Base-by-base conservation (phyloP, 2,888 invertebrate genomes). In the Drosophila subsilvestris region DNA sequence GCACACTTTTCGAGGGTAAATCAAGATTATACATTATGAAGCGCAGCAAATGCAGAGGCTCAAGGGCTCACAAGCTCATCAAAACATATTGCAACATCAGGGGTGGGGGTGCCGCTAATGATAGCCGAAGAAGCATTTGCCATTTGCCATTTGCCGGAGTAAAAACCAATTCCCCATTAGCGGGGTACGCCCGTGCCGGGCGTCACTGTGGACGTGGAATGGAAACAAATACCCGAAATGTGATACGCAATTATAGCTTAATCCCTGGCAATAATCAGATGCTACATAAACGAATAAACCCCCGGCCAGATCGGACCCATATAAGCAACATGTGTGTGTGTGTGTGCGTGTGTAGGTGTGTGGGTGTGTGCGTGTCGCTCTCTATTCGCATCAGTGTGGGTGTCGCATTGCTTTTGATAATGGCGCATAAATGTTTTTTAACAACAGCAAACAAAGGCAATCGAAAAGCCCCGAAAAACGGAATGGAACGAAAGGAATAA, bases 341-440 rank as follows among this genome's bases (percentile, higher is more conserved):
- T 61, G 50, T 10, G 32, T n/a, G n/a, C n/a, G n/a, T n/a, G n/a
- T 32, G 12, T 32, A 45, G n/a, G 60, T 29, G 56, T 14, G 53
- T 3, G 12, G 1, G 37, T 58, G 42, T 50, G 32, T 20, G 45
- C 20, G 55, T 29, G 27, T 9, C 27, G 8, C 29, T 14, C 32
- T 5, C 4, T 5, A 14, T 12, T 10, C 32, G 32, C 4, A 32
- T 32, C 27, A 50, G 48, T 51, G 68, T 74, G 78, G 74, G 73
- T 68, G 65, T 76, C 80, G 72, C 75, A 75, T 80, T 75, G 74
- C 81, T 78, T 85, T 85, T 85, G 85, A 86, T 86, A 80, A 86
- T 86, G 81, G 74, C 76, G 80, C 86, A 86, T 86, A 86, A 86
- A 86, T 85, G 81, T 86, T 86, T 86, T 86, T 85, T 83, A 86